Conservation (phyloP, 2,797 vertebrate species). For the Periophthalmus magnuspinnatus region DNA sequence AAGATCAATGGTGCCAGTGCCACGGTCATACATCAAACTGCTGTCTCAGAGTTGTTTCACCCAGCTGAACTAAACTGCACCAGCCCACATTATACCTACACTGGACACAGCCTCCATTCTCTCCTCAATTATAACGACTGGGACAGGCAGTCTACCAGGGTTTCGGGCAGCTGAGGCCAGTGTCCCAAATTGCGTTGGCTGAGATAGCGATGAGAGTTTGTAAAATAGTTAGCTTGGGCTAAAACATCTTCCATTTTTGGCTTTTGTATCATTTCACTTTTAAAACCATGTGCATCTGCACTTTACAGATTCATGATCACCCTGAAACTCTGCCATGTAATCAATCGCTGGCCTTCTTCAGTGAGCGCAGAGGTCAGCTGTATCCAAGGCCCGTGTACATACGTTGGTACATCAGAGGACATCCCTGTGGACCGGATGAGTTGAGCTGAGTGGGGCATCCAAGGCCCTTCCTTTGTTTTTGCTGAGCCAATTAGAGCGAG, state of each 20-base stretch:
- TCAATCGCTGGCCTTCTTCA: slow-evolving; percentile 57
- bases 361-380: slow-evolving; percentile 55
- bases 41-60: slow-evolving; percentile 66
- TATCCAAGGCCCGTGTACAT: slow-evolving; percentile 56
- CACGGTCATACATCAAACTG: slow-evolving; percentile 57
- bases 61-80: slow-evolving; percentile 62
- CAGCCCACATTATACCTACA: slow-evolving; percentile 63
- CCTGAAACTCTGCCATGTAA: slow-evolving; percentile 64
- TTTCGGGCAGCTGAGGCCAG: slow-evolving; percentile 30
- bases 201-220: neutral
- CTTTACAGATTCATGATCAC: slow-evolving; percentile 51
- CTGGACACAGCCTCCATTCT: slow-evolving; percentile 37
- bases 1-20: slow-evolving; percentile 63
- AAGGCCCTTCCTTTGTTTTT: slow-evolving; percentile 78
- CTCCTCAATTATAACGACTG: slow-evolving; percentile 29
- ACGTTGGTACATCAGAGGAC: slow-evolving; percentile 53
- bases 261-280: slow-evolving; percentile 4
- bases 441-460: slow-evolving; percentile 61
- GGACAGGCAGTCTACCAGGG: slow-evolving; percentile 42
- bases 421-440: slow-evolving; percentile 60
- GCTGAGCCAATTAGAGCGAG: slow-evolving; percentile 77
- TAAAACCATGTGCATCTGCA: slow-evolving; percentile 30
- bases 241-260: neutral
- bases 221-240: neutral
- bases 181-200: slow-evolving; percentile 6